Base-by-base conservation (phyloP, 2,888 invertebrate species). In the Dione vanillae region DNA sequence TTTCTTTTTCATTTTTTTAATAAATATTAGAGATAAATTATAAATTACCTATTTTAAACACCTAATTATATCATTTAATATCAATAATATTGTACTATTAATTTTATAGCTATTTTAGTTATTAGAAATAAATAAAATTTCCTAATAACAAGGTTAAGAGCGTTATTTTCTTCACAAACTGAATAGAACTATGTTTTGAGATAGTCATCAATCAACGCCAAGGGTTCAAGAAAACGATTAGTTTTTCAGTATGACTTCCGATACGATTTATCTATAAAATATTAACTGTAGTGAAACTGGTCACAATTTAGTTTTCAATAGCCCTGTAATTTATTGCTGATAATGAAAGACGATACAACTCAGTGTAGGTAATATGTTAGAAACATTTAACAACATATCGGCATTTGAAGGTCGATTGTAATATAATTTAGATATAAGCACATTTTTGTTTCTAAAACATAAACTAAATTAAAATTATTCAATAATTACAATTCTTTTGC, bases 201-300 rank as follows among this genome's bases (percentile, higher is more conserved):
- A 47, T 61, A 66, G 79, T 81, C 86, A 88, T 89, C 87, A 88
- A 89, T 89, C 88, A 87, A 81, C 68, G 70, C 69, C 72, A 73
- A n/a, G 76, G 69, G 74, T 67, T 72, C 69, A 72, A 73, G 66
- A 56, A 70, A 73, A 69, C 72, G 71, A 75, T 77, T 74, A 77
- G 74, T 71, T 75, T 76, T 71, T 76, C 67, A 72, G 67, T 69
- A 51, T 41, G 54, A 59, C 59, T 58, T 67, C 59, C 67, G 70
- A 62, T 69, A 71, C 72, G 67, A 68, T 65, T 66, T 74, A 62
- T 45, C 59, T 27, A 45, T 45, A 19, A 62, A 37, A 35, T 59
- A 64, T 54, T 12, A 64, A 45, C 37, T 72, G 40, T 11, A 11
- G 45, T 65, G 51, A 65, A 70, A 70, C 70, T 68, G 51, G 54